phyloP scores from a whole-genome alignment of 1,140 invertebrate species.

The Luehdorfia chinensis region DNA sequence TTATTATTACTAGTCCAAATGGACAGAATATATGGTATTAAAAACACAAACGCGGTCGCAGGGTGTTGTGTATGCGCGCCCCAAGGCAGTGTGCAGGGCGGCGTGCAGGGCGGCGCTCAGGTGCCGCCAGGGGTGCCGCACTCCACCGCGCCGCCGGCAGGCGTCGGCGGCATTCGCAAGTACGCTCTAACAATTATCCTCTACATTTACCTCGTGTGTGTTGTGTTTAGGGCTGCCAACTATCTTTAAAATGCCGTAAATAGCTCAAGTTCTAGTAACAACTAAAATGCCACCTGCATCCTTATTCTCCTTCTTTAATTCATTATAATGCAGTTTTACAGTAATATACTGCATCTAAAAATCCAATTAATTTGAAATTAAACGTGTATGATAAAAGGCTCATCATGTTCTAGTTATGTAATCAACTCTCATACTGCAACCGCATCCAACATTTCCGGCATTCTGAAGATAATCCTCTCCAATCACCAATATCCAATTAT shows the following conservation, averaged over 20 bases:
- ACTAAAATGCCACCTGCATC: no score
- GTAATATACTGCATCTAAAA: no score
- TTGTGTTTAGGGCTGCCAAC: constrained; percentile 6
- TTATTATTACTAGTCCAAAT: no score
- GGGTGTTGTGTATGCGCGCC: constrained; percentile 72
- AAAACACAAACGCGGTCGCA: constrained; percentile 29
- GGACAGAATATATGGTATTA: no score
- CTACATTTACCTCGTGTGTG: constrained; percentile 6
- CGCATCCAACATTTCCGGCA: constrained; percentile 16
- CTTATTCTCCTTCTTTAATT: no score
- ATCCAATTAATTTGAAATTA: no score
- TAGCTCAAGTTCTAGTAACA: background rate
- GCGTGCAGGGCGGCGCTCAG: constrained; percentile 65
- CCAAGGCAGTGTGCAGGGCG: constrained; percentile 70
- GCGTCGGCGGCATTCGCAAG: constrained; percentile 67
- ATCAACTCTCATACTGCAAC: no score
- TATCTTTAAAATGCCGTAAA: constrained; percentile 16
- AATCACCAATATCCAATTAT: constrained; percentile 10
- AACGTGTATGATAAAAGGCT: no score
- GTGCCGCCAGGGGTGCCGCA: constrained; percentile 65
- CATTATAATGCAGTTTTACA: no score
- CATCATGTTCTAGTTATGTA: no score
- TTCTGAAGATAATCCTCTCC: constrained; percentile 15
- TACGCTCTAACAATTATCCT: constrained; percentile 28
- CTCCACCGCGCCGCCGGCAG: constrained; percentile 65